Evolutionary conservation across 2,113 vertebrate species (phyloP).

Genomic region (Oreamnos americanus): DNA sequence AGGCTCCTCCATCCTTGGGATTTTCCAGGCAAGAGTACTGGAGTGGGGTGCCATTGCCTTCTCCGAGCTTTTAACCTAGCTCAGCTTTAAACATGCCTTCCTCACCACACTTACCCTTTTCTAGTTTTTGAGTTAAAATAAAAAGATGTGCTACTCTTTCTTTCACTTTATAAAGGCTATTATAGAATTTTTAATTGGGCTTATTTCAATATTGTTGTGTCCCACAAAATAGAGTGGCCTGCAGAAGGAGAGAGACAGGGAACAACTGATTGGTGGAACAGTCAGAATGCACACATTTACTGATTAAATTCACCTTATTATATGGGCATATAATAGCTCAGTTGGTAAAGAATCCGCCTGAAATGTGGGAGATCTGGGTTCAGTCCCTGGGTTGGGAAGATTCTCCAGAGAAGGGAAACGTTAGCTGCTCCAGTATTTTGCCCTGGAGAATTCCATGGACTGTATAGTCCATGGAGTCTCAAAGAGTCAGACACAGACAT

Average conservation of each 20-base stretch:
- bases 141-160: not conserved
- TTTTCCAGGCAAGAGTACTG: too few species aligned
- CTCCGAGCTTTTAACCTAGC: not conserved
- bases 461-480: not conserved
- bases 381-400: not conserved
- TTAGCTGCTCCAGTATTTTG: not conserved
- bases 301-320: not conserved
- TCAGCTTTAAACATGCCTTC: not conserved
- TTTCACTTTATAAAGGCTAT: not conserved
- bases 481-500: not conserved
- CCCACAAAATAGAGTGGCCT: not conserved
- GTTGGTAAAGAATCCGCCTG: not conserved
- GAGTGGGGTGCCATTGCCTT: too few species aligned
- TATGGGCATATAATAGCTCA: not conserved
- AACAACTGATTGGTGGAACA: not conserved
- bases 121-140: not conserved
- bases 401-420: not conserved
- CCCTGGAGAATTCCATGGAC: not conserved
- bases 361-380: not conserved
- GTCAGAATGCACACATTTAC: not conserved
- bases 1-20: too few species aligned
- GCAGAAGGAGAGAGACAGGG: not conserved
- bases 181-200: not conserved
- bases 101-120: not conserved
- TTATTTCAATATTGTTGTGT: not conserved